Conservation (phyloP, 2,888 invertebrate genomes). For the Gastrophysa polygoni region DNA sequence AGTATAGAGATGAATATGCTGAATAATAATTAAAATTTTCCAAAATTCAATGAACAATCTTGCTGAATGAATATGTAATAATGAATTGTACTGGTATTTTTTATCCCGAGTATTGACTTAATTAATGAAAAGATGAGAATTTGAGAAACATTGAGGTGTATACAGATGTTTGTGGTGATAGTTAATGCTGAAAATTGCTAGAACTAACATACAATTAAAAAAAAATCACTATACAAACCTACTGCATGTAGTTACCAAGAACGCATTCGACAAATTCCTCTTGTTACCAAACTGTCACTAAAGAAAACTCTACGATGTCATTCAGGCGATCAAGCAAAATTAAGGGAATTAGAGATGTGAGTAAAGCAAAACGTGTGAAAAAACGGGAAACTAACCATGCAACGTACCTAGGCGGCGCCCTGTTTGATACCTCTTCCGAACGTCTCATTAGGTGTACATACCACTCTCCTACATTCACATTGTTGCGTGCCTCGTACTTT, state of each 20-base stretch:
- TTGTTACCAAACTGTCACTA: slow-evolving; percentile 5
- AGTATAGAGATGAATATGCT: no score
- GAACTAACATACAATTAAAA: slow-evolving; percentile 14
- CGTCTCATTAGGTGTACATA: slow-evolving; percentile 70
- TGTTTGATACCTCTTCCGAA: slow-evolving; percentile 53
- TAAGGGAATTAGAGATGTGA: slow-evolving; percentile 33
- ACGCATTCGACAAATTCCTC: slow-evolving; percentile 25
- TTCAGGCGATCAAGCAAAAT: slow-evolving; percentile 22
- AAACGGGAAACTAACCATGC: slow-evolving; percentile 57
- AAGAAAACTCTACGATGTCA: slow-evolving; percentile 32
- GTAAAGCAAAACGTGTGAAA: slow-evolving; percentile 35
- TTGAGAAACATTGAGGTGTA: no score
- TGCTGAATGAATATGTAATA: no score
- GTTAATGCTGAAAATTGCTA: background rate
- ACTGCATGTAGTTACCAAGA: slow-evolving; percentile 28
- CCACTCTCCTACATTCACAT: slow-evolving; percentile 82
- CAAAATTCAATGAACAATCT: no score
- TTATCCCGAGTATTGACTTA: no score
- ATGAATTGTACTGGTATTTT: no score
- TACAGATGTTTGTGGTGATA: no score
- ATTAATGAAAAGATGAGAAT: no score
- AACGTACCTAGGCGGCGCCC: slow-evolving; percentile 60
- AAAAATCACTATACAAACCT: slow-evolving; percentile 33
- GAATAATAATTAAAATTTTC: no score
- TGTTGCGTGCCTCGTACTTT: slow-evolving; percentile 72